Evolutionary conservation across 30 jellyfish, hydroid and myxozoan species (phyloP).

Genomic region (Pseudorhiza aurosa): DNA sequence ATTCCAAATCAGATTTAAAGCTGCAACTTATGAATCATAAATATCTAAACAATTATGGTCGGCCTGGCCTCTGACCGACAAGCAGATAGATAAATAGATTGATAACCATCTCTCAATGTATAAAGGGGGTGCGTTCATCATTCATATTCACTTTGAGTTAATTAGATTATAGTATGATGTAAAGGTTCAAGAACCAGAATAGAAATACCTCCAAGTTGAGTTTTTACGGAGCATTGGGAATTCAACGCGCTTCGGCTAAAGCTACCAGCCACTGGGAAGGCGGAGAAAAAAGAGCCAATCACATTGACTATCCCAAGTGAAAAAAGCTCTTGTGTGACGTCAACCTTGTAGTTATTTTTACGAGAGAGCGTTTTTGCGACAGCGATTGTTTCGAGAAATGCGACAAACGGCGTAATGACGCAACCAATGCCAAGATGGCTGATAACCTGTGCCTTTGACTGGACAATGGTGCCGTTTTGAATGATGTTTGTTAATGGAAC

Average conservation of each 20-base stretch:
- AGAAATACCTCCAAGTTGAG: slow-evolving; percentile 65
- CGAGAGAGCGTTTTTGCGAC: slow-evolving; percentile 76
- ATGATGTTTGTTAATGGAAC: slow-evolving; percentile 33
- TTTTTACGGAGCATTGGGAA: slow-evolving; percentile 72
- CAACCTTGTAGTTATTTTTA: slow-evolving; percentile 53
- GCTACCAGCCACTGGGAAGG: slow-evolving; percentile 85
- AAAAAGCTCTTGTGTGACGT: slow-evolving; percentile 77
- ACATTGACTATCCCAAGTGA: slow-evolving; percentile 74
- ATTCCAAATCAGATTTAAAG: no score
- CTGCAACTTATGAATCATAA: no score
- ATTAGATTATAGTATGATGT: no score
- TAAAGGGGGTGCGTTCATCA: no score
- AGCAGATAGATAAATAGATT: no score
- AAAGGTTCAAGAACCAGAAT: not conserved
- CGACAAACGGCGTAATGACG: slow-evolving; percentile 68
- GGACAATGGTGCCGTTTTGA: slow-evolving; percentile 21
- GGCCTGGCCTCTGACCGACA: no score
- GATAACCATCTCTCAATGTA: no score
- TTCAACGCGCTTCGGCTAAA: slow-evolving; percentile 76
- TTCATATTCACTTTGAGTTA: no score
- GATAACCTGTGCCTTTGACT: slow-evolving; percentile 20
- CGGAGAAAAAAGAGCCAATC: slow-evolving; percentile 67
- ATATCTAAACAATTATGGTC: no score
- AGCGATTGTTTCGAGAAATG: slow-evolving; percentile 74
- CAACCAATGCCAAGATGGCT: slow-evolving; percentile 48